Percentiles rank a stretch among this genome's conserved stretches.
Evolutionary conservation across 2,113 vertebrate genomes (phyloP).

Genomic region (Acanthisitta chloris): DNA sequence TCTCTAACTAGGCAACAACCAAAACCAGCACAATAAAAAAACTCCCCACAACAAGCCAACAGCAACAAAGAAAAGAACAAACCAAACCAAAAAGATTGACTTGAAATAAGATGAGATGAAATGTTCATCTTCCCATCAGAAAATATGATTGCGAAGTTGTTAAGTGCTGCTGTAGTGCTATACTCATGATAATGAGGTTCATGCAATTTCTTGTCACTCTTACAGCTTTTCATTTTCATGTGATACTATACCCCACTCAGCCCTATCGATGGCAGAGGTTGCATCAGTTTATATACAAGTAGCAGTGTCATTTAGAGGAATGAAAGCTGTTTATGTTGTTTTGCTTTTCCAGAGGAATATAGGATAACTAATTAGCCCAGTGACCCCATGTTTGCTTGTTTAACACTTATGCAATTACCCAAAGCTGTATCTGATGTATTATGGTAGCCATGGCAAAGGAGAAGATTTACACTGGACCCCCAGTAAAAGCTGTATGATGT

Average conservation of each 20-base stretch:
- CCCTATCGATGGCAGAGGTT: background rate
- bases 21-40: no score
- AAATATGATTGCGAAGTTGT: background rate
- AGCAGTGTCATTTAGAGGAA: background rate
- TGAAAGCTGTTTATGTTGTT: background rate
- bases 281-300: background rate
- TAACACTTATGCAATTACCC: background rate
- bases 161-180: background rate
- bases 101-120: background rate
- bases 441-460: background rate
- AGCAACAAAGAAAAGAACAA: background rate
- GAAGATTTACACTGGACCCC: background rate
- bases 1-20: background rate
- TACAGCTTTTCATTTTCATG: background rate
- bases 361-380: background rate
- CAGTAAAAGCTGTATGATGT: background rate
- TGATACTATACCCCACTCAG: background rate
- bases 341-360: background rate
- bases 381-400: background rate
- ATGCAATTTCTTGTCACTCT: constrained; percentile 14
- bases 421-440: background rate
- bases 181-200: constrained; percentile 45
- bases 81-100: background rate
- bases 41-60: no score
- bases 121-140: background rate